Evolutionary conservation across 2,113 vertebrate genomes (phyloP), one percentile per base, ranked within the genome.

Genomic region (Opisthocomus hoazin): DNA sequence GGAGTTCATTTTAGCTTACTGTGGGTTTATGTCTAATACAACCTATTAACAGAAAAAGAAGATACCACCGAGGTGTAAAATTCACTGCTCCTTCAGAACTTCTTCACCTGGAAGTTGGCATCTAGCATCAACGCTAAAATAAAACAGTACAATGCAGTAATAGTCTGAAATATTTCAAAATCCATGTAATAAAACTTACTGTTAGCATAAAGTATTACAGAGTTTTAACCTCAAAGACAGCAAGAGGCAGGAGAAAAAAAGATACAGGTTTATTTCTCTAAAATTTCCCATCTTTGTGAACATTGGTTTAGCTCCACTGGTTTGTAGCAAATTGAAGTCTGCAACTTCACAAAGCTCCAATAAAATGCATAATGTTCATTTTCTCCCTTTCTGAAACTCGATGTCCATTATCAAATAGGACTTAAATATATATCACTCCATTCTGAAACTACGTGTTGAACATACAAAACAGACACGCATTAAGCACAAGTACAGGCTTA

Each of bases 261-360:
- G 3, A 20, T 43, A 34, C 16, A 77, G 54, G 71, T 70, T 83
- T 80, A 37, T 84, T 87, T 66, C 79, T 69, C 54, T 83, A 65
- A 71, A 48, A 76, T 69, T 60, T 89, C 66, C 54, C 66, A 85
- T 85, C 90, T 83, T 69, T 56, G 54, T 79, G 82, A 93, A 39
- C 54, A 51, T 27, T 80, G 79, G 63, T 74, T 92, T 88, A 87
- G 86, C 93, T 94, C 76, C 89, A 84, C 17, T 86, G 86, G 76
- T 70, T 90, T 94, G 71, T 10, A 83, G 87, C 70, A 90, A 94
- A 87, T 69, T 87, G 89, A 95, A 92, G 34, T 12, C 46, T 81
- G 82, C 81, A 91, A 60, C 68, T 90, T 90, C 70, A 90, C 77
- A 89, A 91, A 95, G 71, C 80, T 83, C 60, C 69, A 91, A 56